phyloP scores from a whole-genome alignment of 2,797 vertebrate species.

The Peromyscus aztecus region DNA sequence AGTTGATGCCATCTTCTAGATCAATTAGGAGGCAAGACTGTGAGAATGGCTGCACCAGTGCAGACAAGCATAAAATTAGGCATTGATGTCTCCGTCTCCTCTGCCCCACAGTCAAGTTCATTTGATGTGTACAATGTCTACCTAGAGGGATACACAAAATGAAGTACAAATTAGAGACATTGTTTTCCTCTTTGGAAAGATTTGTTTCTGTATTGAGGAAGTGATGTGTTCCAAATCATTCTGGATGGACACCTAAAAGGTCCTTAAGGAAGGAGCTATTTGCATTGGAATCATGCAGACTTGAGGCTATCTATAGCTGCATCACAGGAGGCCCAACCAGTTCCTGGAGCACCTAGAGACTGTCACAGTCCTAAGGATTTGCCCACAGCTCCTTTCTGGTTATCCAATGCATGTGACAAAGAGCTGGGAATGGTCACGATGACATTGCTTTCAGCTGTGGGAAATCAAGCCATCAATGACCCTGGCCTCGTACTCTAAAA shows the following conservation, averaged over 20 bases:
- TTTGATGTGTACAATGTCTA: neutral
- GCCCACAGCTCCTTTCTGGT: neutral
- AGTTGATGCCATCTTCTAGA: neutral
- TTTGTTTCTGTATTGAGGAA: neutral
- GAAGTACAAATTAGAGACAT: constrained; percentile 6
- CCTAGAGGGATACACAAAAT: neutral
- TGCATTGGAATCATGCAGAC: neutral
- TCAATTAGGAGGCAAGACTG: neutral
- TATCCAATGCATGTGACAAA: neutral
- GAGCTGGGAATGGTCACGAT: neutral
- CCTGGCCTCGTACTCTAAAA: neutral
- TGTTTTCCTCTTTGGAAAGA: constrained; percentile 14
- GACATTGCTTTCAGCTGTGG: neutral
- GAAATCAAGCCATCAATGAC: neutral
- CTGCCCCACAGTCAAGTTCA: neutral
- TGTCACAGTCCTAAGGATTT: neutral
- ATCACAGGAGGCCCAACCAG: neutral
- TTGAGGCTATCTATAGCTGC: neutral
- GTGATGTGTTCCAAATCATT: neutral
- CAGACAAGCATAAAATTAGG: neutral
- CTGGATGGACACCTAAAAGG: neutral
- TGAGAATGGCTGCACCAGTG: neutral
- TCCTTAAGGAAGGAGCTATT: neutral
- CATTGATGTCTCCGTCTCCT: neutral
- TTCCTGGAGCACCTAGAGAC: neutral